These are phyloP conservation scores for Enteromius thamalakanensis DNA, from an alignment of 2,797 vertebrate species.

Conservation along the genomic window DNA sequence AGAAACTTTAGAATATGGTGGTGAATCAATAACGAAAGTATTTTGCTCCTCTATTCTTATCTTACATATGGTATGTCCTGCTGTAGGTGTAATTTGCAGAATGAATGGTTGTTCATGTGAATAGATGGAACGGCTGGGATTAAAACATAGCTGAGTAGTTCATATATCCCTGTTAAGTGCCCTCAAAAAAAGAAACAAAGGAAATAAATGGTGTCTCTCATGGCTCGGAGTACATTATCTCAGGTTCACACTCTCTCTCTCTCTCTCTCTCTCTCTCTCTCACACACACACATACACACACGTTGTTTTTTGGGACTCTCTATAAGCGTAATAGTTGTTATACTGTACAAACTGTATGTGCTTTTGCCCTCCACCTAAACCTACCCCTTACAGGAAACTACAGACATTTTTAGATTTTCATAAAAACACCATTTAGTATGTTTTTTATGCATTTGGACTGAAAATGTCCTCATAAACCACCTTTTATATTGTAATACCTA, in stretches of 20 bases:
- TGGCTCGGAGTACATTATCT: conserved; percentile 64
- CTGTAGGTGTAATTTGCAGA: conserved; percentile 66
- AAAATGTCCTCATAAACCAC: too few species aligned
- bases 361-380: too few species aligned
- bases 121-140: conserved; percentile 60
- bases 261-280: too few species aligned
- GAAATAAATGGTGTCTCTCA: conserved; percentile 56
- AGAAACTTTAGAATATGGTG: conserved; percentile 80
- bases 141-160: conserved; percentile 75
- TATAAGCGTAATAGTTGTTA: too few species aligned
- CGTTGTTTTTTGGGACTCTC: too few species aligned
- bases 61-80: conserved; percentile 76
- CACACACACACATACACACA: background rate
- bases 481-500: too few species aligned
- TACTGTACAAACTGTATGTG: too few species aligned
- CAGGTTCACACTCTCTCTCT: conserved; percentile 52
- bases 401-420: too few species aligned
- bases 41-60: conserved; percentile 75
- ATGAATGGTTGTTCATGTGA: conserved; percentile 66
- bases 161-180: conserved; percentile 77
- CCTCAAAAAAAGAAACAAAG: conserved; percentile 65
- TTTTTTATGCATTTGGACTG: too few species aligned
- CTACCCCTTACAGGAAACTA: too few species aligned
- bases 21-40: conserved; percentile 84
- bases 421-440: too few species aligned